Evolutionary conservation across 2,113 vertebrate genomes (phyloP).

Genomic region (Melanerpes formicivorus): DNA sequence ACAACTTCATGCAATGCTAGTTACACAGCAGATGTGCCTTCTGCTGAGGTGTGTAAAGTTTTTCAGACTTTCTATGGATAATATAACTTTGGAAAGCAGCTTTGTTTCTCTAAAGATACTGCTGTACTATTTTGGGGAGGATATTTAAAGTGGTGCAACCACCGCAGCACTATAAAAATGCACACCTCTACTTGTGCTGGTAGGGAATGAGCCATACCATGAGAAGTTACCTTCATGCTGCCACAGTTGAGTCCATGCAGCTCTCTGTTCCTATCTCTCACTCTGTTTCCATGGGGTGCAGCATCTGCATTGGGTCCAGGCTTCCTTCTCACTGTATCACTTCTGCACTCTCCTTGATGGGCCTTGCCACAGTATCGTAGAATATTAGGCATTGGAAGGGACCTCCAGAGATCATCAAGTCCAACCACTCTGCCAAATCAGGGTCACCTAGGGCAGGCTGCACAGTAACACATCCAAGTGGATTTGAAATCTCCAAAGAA

Average conservation of each 20-base stretch:
- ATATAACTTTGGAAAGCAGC: background rate
- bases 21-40: background rate
- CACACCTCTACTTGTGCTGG: background rate
- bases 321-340: background rate
- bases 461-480: too few species aligned
- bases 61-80: background rate
- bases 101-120: background rate
- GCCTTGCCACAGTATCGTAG: background rate
- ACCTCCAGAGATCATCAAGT: too few species aligned
- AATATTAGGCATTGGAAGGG: too few species aligned
- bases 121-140: background rate
- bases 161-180: background rate
- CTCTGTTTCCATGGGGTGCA: background rate
- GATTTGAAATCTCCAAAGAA: too few species aligned
- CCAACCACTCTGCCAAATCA: too few species aligned
- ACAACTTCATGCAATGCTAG: background rate
- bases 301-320: accelerated
- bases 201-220: background rate
- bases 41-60: background rate
- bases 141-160: background rate
- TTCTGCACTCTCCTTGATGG: background rate
- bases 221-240: background rate
- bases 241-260: accelerated
- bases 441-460: too few species aligned
- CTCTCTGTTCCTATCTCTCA: background rate